Evolutionary conservation across 2,113 vertebrate genomes (phyloP).

Genomic region (Corythornis cristatus): DNA sequence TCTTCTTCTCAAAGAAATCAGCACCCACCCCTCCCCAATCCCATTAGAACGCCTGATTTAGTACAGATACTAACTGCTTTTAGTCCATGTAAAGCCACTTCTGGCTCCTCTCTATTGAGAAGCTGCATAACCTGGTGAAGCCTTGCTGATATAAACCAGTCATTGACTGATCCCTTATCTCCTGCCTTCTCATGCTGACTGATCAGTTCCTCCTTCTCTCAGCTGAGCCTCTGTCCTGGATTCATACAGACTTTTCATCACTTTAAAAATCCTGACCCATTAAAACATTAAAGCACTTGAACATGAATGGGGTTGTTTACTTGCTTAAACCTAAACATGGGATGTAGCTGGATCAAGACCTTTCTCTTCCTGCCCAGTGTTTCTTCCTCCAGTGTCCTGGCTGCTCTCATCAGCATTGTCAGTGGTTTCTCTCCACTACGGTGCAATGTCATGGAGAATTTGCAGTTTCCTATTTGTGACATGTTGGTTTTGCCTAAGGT

Average conservation of each 20-base stretch:
- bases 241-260: slow-evolving; percentile 45
- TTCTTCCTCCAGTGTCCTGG: slow-evolving; percentile 3
- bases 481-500: not conserved
- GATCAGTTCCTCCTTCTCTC: slow-evolving; percentile 23
- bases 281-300: slow-evolving; percentile 53
- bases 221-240: not conserved
- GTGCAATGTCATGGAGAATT: not conserved
- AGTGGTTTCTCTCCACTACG: not conserved
- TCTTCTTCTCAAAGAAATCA: not conserved
- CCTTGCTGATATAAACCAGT: slow-evolving; percentile 25
- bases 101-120: not conserved
- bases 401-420: not conserved
- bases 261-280: slow-evolving; percentile 35
- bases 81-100: not conserved
- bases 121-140: not conserved
- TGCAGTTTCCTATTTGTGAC: slow-evolving; percentile 16
- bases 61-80: not conserved
- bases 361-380: slow-evolving; percentile 3
- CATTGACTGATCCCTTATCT: slow-evolving; percentile 50
- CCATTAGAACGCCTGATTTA: slow-evolving; percentile 24
- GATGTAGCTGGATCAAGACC: slow-evolving; percentile 24
- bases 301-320: slow-evolving; percentile 33
- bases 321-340: slow-evolving; percentile 48
- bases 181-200: slow-evolving; percentile 28
- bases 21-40: fast-evolving